Base-by-base conservation (phyloP, 2,888 invertebrate genomes). In the Eupithecia pulchellata region DNA sequence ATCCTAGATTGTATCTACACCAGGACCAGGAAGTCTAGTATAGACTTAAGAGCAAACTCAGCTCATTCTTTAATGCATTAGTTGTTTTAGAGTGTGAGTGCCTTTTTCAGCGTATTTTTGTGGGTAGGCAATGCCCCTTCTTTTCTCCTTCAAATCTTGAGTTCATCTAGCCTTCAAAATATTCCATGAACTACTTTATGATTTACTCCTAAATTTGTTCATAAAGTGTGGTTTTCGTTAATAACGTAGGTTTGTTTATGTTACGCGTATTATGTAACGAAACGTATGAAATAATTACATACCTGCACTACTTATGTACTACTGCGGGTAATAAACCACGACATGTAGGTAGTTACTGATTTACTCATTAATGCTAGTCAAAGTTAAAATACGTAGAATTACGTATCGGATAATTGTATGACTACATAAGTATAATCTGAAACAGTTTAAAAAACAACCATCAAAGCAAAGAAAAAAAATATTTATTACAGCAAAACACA, bases 201-300 rank as follows among this genome's bases (percentile, higher is more conserved):
- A 47, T 47, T 1, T 11, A 52, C 4, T 20, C 20, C 25, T 52
- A 13, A 52, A 9, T 25, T 25, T 20, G 20, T 20, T 47, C 11
- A 47, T 4, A 47, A 11, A 47, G 42, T 9, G 42, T 42, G 9
- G 47, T 20, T 47, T 47, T 47, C 47, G n/a, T 47, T 17, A 47
- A 47, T 4, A 47, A 20, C 52, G 25, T 52, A 52, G 52, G 25
- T 52, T 25, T 25, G 20, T 11, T n/a, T 52, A 52, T 11, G 25
- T 52, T 52, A 25, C 13, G 52, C 25, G 11, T 52, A 25, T 52
- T 25, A 25, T 52, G 52, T 52, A 52, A 52, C 25, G 52, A 52
- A 52, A 25, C 52, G 25, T 52, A 20, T 52, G 52, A 25, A 52
- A 52, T 52, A 52, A 52, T 52, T 52, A 11, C 52, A 52, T 52